Base-by-base conservation (phyloP, 2,797 vertebrate genomes). In the Cryptoprocta ferox region DNA sequence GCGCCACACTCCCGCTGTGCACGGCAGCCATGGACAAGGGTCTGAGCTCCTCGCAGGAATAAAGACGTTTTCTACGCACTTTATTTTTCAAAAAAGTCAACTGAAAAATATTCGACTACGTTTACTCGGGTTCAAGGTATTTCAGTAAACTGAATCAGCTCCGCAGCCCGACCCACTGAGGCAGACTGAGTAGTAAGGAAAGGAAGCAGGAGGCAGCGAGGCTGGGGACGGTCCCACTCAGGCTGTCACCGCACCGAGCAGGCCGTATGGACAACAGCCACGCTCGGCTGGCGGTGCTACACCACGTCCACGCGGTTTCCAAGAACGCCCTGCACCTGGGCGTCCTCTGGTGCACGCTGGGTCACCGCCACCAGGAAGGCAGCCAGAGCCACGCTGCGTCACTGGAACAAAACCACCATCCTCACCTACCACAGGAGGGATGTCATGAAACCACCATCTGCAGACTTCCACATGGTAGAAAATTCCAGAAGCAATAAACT, bases 311-410 rank as follows among this genome's bases (percentile, higher is more conserved):
- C 26, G 37, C 66, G 11, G 11, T 2, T 18, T 12, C 3, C 39
- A 48, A 70, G 68, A 50, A 8, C 21, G 5, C 21, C 10, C 56
- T 5, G 13, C 28, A 16, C 21, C 21, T 1, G 7, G 26, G 21
- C 0, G 1, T 79, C 61, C n/a, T 28, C 24, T 0, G 6, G 16
- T 12, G 0, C 7, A 21, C 9, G 11, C 0, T 6, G 3, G 24
- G 42, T 45, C 11, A 48, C 48, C 13, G 8, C 1, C 21, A 13
- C 37, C 1, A 45, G 71, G 14, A 9, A 61, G 21, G 26, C 37
- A n/a, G 39, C 16, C 30, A n/a, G 37, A 15, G 32, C 21, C 21
- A 5, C 2, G 2, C 24, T 42, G 18, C 53, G 11, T 8, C 9
- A 1, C 6, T 30, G 59, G 48, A 32, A 24, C 10, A 7, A 50